A percentile compares a stretch with the other conserved stretches of the same genome.
These are phyloP conservation scores for Toxostoma redivivum DNA, from an alignment of 2,113 vertebrate species.

Conservation along the genomic window DNA sequence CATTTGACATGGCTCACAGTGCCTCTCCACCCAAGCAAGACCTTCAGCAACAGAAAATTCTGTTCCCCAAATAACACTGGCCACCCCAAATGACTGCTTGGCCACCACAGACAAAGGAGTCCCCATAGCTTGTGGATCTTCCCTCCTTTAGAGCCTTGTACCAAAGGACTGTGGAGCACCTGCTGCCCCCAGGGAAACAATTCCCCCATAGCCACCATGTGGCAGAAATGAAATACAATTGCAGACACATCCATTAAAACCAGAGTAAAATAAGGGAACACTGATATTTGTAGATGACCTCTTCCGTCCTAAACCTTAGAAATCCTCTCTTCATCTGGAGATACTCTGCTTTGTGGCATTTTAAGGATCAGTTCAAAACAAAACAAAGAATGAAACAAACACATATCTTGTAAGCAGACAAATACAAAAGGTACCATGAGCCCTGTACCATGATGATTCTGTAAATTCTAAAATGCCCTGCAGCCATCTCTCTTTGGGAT, in stretches of 20 bases:
- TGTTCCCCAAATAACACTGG: background rate
- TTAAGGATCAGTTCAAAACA: background rate
- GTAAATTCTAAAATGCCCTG: background rate
- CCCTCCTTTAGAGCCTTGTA: background rate
- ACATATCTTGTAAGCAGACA: background rate
- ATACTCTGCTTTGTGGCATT: background rate
- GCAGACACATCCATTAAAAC: background rate
- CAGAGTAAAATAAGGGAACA: background rate
- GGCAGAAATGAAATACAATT: background rate
- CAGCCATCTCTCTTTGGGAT: background rate
- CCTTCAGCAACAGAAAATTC: background rate
- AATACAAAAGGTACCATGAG: background rate
- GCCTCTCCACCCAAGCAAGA: background rate
- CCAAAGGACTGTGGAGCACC: background rate
- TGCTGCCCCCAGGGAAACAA: background rate
- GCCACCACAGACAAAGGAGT: background rate
- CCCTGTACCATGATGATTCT: background rate
- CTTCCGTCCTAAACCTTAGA: background rate
- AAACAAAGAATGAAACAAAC: background rate
- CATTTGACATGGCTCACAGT: fast-evolving
- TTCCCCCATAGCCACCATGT: background rate
- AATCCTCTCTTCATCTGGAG: background rate
- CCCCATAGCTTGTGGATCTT: background rate
- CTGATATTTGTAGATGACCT: background rate
- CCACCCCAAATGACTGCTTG: fast-evolving